Evolutionary conservation across 2,113 vertebrate species (phyloP).

Genomic region (Hemicordylus capensis): DNA sequence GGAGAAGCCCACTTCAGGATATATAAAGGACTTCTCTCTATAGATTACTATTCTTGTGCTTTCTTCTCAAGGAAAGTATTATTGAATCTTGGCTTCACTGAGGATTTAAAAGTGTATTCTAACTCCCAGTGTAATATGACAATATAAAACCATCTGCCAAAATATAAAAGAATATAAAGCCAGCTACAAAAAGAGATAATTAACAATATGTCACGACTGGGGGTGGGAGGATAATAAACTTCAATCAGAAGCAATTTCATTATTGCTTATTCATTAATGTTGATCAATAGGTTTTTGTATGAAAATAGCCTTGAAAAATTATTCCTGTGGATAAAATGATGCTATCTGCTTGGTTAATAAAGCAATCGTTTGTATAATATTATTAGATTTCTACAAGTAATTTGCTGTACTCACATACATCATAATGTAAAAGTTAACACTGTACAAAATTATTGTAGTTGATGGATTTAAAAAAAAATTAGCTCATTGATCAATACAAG

Average conservation of each 20-base stretch:
- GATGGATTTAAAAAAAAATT: not conserved
- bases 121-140: not conserved
- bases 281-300: not conserved
- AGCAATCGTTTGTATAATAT: too few species aligned
- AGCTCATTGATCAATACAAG: not conserved
- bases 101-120: not conserved
- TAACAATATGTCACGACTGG: not conserved
- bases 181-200: not conserved
- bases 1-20: not conserved
- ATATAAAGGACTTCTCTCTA: not conserved
- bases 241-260: not conserved
- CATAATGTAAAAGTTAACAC: not conserved
- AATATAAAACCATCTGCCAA: not conserved
- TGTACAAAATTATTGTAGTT: not conserved
- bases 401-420: not conserved
- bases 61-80: not conserved
- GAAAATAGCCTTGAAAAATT: not conserved
- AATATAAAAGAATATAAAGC: not conserved
- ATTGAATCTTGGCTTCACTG: not conserved
- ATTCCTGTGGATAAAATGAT: not conserved
- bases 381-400: not conserved
- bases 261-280: not conserved
- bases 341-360: not conserved
- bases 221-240: not conserved
- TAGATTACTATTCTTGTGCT: not conserved